A percentile compares a stretch with the other conserved stretches of the same genome.
These are phyloP conservation scores for Hydropotes inermis DNA, from an alignment of 2,113 vertebrate species.

Conservation along the genomic window DNA sequence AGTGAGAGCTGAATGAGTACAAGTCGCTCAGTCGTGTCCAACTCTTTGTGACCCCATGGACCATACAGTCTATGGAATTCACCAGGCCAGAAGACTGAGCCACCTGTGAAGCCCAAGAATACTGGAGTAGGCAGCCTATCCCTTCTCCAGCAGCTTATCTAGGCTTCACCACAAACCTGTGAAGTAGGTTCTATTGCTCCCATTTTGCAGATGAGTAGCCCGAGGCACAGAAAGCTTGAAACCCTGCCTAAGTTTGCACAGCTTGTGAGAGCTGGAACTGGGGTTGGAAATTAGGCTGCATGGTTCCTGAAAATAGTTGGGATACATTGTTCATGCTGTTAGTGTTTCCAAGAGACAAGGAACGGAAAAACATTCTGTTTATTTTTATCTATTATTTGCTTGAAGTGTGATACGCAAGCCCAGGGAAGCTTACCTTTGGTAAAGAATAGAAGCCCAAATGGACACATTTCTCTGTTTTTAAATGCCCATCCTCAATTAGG, in stretches of 20 bases:
- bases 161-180: background rate
- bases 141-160: background rate
- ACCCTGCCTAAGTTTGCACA: background rate
- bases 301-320: background rate
- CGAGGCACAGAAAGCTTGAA: background rate
- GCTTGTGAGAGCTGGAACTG: background rate
- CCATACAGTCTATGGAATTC: background rate
- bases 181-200: background rate
- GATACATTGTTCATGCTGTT: background rate
- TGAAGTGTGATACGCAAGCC: background rate
- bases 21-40: background rate
- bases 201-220: background rate
- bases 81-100: background rate
- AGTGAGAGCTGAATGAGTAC: background rate
- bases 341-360: background rate
- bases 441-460: background rate
- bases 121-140: background rate
- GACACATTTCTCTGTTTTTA: conserved; percentile 25
- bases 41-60: background rate
- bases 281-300: background rate
- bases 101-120: background rate
- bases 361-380: conserved; percentile 8
- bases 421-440: background rate
- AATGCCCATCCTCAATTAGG: conserved; percentile 23
- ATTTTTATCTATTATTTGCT: background rate